Evolutionary conservation across 2,113 vertebrate species (phyloP).

Genomic region (Pycnonotus jocosus): DNA sequence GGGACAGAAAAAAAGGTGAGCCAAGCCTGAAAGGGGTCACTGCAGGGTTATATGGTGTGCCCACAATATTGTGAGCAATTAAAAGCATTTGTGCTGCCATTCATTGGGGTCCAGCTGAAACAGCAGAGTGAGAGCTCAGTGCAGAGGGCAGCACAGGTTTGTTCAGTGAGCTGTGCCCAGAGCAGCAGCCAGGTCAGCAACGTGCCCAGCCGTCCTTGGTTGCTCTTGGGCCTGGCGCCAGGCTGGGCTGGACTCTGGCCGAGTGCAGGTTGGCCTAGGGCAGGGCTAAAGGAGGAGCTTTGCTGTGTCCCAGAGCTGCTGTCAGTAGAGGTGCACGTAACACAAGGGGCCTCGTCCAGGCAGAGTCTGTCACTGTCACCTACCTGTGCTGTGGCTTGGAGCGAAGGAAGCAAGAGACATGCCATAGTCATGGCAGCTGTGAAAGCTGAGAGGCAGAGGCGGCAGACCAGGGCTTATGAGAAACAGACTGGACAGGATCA

Average conservation of each 20-base stretch:
- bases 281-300: constrained; percentile 37
- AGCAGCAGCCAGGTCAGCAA: not conserved
- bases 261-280: not conserved
- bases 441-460: not conserved
- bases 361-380: not conserved
- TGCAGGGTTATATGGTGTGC: not conserved
- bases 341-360: accelerated
- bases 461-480: not conserved
- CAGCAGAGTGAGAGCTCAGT: not conserved
- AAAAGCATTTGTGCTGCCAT: not conserved
- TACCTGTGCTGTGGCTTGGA: not conserved
- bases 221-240: not conserved
- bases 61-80: not conserved
- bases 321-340: accelerated
- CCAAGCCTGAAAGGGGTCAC: not conserved
- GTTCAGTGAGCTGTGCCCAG: not conserved
- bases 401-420: not conserved
- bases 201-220: not conserved
- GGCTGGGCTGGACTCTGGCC: not conserved
- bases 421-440: not conserved
- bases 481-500: not conserved
- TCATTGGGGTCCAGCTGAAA: not conserved
- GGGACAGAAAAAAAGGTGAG: constrained; percentile 89
- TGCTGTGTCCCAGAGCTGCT: not conserved
- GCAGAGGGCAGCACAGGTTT: accelerated